phyloP scores from a whole-genome alignment of 1,140 invertebrate genomes.

The Eulimnadia texana region DNA sequence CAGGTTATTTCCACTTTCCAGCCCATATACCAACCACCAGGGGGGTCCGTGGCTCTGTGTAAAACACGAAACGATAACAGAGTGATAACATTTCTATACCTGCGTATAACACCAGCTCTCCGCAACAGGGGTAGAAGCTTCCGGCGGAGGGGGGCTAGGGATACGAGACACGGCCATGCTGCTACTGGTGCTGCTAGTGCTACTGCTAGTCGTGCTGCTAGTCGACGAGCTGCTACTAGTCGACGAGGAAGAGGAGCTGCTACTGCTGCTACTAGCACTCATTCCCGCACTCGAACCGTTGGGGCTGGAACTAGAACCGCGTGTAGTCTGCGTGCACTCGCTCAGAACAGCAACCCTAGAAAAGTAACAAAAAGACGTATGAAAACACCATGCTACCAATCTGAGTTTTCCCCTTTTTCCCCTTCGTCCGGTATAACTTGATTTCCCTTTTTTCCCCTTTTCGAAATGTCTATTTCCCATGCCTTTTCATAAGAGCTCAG shows the following conservation, averaged over 20 bases:
- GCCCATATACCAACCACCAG: too few relatives aligned
- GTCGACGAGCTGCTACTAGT: slow-evolving; percentile 6
- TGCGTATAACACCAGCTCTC: slow-evolving; percentile 95
- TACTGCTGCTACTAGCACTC: slow-evolving; percentile 37
- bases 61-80: too few relatives aligned
- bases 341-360: slow-evolving; percentile 63
- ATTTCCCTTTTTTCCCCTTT: too few relatives aligned
- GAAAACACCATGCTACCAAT: neutral
- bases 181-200: slow-evolving; percentile 9
- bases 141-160: slow-evolving; percentile 65
- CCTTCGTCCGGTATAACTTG: too few relatives aligned
- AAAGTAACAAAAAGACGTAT: slow-evolving; percentile 22
- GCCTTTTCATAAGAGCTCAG: too few relatives aligned
- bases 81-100: too few relatives aligned
- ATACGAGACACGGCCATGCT: slow-evolving; percentile 75
- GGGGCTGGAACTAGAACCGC: slow-evolving; percentile 40
- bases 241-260: slow-evolving; percentile 9
- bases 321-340: slow-evolving; percentile 55
- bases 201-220: slow-evolving; percentile 6
- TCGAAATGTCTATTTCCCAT: too few relatives aligned
- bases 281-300: slow-evolving; percentile 60
- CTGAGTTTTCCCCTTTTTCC: too few relatives aligned
- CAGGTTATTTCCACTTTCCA: neutral
- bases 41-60: too few relatives aligned
- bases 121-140: slow-evolving; percentile 81